Percentiles rank a stretch among this genome's conserved stretches.
Evolutionary conservation across 1,140 invertebrate species (phyloP).

Genomic region (Drosophila persimilis): DNA sequence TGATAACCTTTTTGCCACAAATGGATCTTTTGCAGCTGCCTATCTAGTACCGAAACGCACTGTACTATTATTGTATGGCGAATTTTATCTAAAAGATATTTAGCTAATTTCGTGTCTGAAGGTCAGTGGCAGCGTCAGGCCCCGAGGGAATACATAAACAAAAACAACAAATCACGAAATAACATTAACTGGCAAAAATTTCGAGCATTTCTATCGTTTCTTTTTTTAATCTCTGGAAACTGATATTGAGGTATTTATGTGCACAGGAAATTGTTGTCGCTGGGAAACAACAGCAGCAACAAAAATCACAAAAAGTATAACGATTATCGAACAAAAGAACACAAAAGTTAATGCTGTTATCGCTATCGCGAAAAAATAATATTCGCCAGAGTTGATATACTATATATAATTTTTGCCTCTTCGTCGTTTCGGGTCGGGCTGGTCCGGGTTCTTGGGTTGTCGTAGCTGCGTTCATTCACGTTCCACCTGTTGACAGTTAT

Average conservation of each 20-base stretch:
- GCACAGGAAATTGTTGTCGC: slow-evolving; percentile 64
- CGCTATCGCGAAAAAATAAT: slow-evolving; percentile 23
- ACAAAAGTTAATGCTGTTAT: slow-evolving; percentile 33
- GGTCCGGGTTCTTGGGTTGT: slow-evolving; percentile 15
- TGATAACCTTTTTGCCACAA: background rate
- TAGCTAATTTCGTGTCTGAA: slow-evolving; percentile 66
- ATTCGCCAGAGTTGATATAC: slow-evolving; percentile 9
- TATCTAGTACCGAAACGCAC: too few relatives aligned
- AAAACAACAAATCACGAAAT: slow-evolving; percentile 29
- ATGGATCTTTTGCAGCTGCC: background rate
- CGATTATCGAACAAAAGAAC: slow-evolving; percentile 23
- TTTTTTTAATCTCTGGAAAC: slow-evolving; percentile 56
- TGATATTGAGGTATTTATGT: slow-evolving; percentile 70
- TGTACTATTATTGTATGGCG: slow-evolving; percentile 5
- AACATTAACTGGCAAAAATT: slow-evolving; percentile 25
- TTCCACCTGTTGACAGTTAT: slow-evolving; percentile 61
- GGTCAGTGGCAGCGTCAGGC: slow-evolving; percentile 68
- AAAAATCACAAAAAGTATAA: slow-evolving; percentile 26
- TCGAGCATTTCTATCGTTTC: slow-evolving; percentile 10
- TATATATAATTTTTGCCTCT: slow-evolving; percentile 22
- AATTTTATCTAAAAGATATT: slow-evolving; percentile 32
- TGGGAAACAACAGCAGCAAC: slow-evolving; percentile 9
- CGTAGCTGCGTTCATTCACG: slow-evolving; percentile 73
- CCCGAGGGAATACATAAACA: slow-evolving; percentile 19
- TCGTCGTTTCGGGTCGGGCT: slow-evolving; percentile 17